Evolutionary conservation across 37 sponge, comb jelly and placozoan genomes (phyloP).

Genomic region (Aplysina aerophoba): DNA sequence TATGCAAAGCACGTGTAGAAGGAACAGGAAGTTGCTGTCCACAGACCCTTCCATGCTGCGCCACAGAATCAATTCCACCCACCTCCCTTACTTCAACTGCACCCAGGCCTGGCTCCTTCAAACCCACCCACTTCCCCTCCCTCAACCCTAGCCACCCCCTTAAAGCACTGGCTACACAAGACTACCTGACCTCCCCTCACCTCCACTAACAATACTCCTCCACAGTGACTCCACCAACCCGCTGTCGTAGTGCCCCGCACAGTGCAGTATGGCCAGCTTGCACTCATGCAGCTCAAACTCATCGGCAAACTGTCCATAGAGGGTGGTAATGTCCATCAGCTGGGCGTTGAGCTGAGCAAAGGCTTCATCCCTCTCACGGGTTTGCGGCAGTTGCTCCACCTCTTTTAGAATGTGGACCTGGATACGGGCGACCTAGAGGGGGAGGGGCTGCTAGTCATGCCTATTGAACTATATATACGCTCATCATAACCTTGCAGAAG

Average conservation of each 20-base stretch:
- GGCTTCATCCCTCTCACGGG: slow-evolving; percentile 37
- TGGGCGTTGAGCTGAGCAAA: slow-evolving; percentile 56
- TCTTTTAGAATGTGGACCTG: slow-evolving; percentile 65
- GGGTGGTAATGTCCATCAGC: slow-evolving; percentile 86
- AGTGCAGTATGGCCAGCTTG: slow-evolving; percentile 92
- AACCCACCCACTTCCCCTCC: background rate
- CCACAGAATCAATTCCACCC: background rate
- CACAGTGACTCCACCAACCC: slow-evolving; percentile 86
- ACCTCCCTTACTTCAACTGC: background rate
- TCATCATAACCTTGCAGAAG: background rate
- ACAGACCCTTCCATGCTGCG: background rate
- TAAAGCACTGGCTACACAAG: background rate
- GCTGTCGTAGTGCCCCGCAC: slow-evolving; percentile 93
- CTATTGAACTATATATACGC: too few species aligned
- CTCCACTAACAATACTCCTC: slow-evolving; percentile 80
- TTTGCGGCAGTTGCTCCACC: slow-evolving; percentile 28
- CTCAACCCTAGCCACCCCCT: slow-evolving; percentile 4
- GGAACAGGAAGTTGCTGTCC: background rate
- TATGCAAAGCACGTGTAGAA: too few species aligned
- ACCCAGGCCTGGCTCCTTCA: background rate
- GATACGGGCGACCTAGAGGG: slow-evolving; percentile 82
- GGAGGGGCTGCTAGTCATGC: background rate
- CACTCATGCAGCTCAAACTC: slow-evolving; percentile 91
- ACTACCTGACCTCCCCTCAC: slow-evolving; percentile 33
- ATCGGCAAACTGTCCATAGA: slow-evolving; percentile 94